Percentiles rank a stretch among this genome's conserved stretches.
Conservation (phyloP, 2,888 invertebrate species). For the Drosophila emarginata region DNA sequence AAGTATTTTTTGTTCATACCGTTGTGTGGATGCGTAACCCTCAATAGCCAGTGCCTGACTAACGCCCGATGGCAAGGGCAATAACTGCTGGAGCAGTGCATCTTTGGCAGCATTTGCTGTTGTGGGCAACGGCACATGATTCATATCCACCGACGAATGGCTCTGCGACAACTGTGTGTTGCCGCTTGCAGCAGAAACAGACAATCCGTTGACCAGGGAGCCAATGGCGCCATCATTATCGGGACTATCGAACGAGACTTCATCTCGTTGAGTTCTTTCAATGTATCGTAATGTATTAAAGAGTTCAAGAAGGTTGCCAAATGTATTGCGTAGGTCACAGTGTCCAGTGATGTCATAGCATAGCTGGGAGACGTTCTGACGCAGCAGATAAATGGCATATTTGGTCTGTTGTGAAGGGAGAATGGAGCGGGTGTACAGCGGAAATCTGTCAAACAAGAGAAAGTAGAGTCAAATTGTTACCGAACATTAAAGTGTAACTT, state of each 20-base stretch:
- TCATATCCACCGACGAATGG: constrained; percentile 79
- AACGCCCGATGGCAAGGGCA: constrained; percentile 54
- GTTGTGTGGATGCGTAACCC: constrained; percentile 65
- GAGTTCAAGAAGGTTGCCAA: constrained; percentile 79
- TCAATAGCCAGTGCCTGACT: constrained; percentile 67
- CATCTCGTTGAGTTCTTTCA: constrained; percentile 65
- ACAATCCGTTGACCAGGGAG: constrained; percentile 51
- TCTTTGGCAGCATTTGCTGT: constrained; percentile 61
- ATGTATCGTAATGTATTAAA: constrained; percentile 68
- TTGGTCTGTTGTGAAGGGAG: constrained; percentile 84
- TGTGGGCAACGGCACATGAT: constrained; percentile 72
- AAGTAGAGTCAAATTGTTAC: neutral
- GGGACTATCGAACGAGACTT: constrained; percentile 17
- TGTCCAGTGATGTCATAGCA: constrained; percentile 77
- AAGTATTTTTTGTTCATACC: constrained; percentile 41
- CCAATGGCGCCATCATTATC: constrained; percentile 10
- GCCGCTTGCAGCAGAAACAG: constrained; percentile 15
- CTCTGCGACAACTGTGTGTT: constrained; percentile 70
- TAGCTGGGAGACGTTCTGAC: constrained; percentile 97
- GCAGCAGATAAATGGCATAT: constrained; percentile 95
- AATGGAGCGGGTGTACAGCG: constrained; percentile 85
- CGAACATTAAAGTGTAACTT: no score
- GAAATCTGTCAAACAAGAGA: constrained; percentile 86
- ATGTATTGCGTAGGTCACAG: constrained; percentile 78
- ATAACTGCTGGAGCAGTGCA: constrained; percentile 56